Conservation (phyloP, 2,113 vertebrate species). For the Microcebus murinus region DNA sequence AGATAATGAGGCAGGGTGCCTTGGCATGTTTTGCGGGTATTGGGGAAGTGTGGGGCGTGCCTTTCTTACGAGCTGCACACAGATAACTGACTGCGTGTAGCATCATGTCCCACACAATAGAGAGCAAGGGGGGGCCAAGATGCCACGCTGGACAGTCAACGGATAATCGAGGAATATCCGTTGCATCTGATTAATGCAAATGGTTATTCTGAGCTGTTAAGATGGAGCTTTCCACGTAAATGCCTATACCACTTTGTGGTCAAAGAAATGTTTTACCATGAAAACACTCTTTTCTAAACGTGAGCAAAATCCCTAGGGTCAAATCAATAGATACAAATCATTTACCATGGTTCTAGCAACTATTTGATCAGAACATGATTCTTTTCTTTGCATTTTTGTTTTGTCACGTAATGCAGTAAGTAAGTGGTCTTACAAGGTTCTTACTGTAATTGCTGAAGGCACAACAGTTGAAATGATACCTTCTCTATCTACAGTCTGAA, state of each 20-base stretch:
- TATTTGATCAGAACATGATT: not conserved
- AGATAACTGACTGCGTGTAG: not conserved
- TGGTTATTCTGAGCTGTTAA: not conserved
- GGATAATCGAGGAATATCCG: rapidly evolving
- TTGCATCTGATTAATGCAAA: rapidly evolving
- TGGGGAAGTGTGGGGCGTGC: not conserved
- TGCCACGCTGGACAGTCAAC: too few species aligned
- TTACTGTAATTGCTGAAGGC: not conserved
- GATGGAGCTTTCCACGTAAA: not conserved
- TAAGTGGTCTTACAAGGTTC: not conserved
- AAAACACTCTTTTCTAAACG: not conserved
- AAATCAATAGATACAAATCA: not conserved
- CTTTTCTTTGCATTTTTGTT: not conserved
- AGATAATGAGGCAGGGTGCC: not conserved
- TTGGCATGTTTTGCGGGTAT: not conserved
- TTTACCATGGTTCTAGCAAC: not conserved
- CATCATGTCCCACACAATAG: too few species aligned
- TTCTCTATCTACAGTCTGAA: not conserved
- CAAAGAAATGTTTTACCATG: not conserved
- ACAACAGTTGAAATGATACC: not conserved
- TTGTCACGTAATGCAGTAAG: not conserved
- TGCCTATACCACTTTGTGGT: not conserved
- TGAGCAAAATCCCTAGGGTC: not conserved
- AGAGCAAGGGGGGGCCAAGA: not conserved
- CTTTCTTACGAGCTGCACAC: not conserved